These are phyloP conservation scores for Meandrina meandrites DNA, from an alignment of 92 coral and sea anemone genomes.

Conservation along the genomic window DNA sequence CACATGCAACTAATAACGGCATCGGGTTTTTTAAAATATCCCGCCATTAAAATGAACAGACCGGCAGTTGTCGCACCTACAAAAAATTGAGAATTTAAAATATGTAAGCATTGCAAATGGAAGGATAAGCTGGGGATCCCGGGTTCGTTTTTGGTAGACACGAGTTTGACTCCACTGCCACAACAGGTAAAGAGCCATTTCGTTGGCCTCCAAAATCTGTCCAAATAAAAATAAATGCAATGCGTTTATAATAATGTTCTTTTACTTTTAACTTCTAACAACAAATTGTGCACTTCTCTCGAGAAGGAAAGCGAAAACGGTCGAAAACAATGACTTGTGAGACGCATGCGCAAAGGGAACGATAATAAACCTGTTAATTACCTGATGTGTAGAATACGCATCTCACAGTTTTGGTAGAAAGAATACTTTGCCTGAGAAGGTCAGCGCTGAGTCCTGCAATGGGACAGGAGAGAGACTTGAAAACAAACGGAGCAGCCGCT, in stretches of 20 bases:
- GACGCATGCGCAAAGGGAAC: too few relatives aligned
- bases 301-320: too few relatives aligned
- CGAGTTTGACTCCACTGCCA: background rate
- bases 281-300: too few relatives aligned
- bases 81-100: background rate
- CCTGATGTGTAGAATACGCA: conserved; percentile 68
- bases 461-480: conserved; percentile 75
- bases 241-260: background rate
- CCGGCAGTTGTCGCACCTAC: conserved; percentile 78
- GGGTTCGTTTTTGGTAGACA: background rate
- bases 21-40: conserved; percentile 57
- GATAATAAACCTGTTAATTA: background rate
- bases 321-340: too few relatives aligned
- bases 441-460: conserved; percentile 74
- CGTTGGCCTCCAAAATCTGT: background rate
- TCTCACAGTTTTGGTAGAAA: conserved; percentile 62
- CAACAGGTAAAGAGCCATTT: too few relatives aligned
- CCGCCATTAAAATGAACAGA: conserved; percentile 67
- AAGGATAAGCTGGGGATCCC: background rate
- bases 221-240: too few relatives aligned
- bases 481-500: conserved; percentile 84
- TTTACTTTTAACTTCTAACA: background rate
- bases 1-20: conserved; percentile 66
- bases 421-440: conserved; percentile 52
- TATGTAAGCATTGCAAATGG: background rate